Evolutionary conservation across 2,888 invertebrate species (phyloP), one percentile per base, ranked within the genome.

Genomic region (Ophion costatus): DNA sequence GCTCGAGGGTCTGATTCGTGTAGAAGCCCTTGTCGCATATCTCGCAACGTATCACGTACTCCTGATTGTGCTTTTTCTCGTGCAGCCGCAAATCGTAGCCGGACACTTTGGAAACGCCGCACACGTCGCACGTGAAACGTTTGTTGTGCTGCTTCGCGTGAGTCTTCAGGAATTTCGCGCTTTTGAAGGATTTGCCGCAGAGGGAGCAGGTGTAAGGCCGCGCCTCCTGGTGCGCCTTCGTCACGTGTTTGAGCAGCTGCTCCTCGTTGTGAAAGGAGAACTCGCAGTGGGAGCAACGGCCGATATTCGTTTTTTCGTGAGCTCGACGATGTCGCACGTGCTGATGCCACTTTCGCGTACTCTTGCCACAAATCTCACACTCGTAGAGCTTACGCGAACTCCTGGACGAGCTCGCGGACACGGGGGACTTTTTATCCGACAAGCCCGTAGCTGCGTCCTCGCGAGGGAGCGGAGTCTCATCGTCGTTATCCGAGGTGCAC

Each of bases 81-180:
- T 95, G 95, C 11, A 95, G 71, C 10, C 91, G 84, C 33, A 92
- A 59, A 84, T 91, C 91, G 86, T 91, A 91, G 11, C 90, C 91
- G 10, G 92, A 91, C 0, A 91, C 92, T 78, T 92, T 92, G 0
- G 90, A 89, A 29, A 91, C 81, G 0, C 92, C 92, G 70, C 92
- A 93, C 5, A 93, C 88, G 20, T 92, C 91, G 77, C 92, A 93
- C 6, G 83, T 88, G 56, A 92, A 93, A 22, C 89, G 88, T 80
- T 92, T 93, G 83, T 92, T 95, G 89, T 95, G 95, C 1, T 95
- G 94, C 86, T 95, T 95, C 3, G 94, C 88, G 78, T 95, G 95
- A 7, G 93, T 93, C 59, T 94, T 94, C 87, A 92, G 93, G 88
- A 95, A 95, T 5, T 94, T 94, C 82, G 95, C 95, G 51, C 95